Conservation (phyloP, 1,140 invertebrate species). For the Drosophila arawakana region DNA sequence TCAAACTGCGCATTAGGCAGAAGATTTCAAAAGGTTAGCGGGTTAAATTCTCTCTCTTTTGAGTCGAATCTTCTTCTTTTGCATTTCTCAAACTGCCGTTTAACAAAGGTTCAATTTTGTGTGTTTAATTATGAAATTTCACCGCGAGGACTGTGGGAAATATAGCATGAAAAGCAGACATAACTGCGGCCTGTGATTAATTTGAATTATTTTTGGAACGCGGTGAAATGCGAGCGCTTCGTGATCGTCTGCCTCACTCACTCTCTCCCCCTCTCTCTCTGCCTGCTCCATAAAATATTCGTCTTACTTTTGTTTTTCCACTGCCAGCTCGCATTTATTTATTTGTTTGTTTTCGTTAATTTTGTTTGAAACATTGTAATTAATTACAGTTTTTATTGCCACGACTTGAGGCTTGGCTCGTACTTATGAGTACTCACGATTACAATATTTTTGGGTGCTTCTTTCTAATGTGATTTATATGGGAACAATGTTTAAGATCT, state of each 20-base stretch:
- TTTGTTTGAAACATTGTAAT: constrained; percentile 62
- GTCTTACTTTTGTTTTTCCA: constrained; percentile 52
- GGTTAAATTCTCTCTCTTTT: background rate
- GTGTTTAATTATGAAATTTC: constrained; percentile 56
- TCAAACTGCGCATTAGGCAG: constrained; percentile 22
- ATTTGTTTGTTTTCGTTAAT: constrained; percentile 65
- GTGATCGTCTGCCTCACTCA: constrained; percentile 37
- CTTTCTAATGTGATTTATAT: constrained; percentile 74
- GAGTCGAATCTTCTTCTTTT: background rate
- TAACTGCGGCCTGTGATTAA: constrained; percentile 59
- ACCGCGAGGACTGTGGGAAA: constrained; percentile 60
- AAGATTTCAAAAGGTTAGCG: background rate
- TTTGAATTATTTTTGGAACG: constrained; percentile 75
- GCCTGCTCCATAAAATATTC: constrained; percentile 37
- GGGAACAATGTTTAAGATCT: constrained; percentile 53
- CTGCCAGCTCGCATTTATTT: constrained; percentile 38
- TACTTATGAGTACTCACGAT: constrained; percentile 33
- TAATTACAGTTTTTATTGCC: constrained; percentile 79
- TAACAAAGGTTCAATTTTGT: constrained; percentile 44
- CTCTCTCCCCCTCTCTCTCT: background rate
- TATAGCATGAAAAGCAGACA: constrained; percentile 34
- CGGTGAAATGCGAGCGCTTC: constrained; percentile 58
- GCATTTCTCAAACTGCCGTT: constrained; percentile 23
- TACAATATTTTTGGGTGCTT: constrained; percentile 16
- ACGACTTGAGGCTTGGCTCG: constrained; percentile 62